Base-by-base conservation (phyloP, 2,113 vertebrate genomes). In the Vicugna pacos region DNA sequence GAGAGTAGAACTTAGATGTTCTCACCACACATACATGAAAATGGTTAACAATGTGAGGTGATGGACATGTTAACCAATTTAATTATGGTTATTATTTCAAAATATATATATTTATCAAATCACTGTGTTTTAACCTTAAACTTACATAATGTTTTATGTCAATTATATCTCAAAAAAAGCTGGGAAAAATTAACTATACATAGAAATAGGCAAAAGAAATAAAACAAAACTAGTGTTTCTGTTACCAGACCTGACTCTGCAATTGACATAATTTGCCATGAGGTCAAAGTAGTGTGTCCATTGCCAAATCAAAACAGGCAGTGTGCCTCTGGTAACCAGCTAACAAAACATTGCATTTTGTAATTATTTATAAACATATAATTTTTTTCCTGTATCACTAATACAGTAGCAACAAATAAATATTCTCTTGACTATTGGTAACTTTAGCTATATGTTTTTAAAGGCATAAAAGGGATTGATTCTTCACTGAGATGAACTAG, bases 211-310 rank as follows among this genome's bases (percentile, higher is more conserved):
- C 4, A 42, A 11, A 62, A 62, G 30, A 30, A 24, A 28, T 26
- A 30, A 28, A 62, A 30, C 38, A 28, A 30, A 62, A 28, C 30
- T 62, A 62, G 9, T 0, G 5, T 83, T 89, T 20, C 0, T 24
- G 60, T 69, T 94, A 95, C 8, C 30, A 82, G 13, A 65, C 4
- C n/a, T 70, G 50, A 86, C 70, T 95, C 38, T 76, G 94, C 90
- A 92, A 92, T 97, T 96, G 82, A 92, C 87, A 75, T 97, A 95
- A 85, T 2, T 1, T 3, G 38, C 60, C 90, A 90, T 79, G 4
- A 97, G 90, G 79, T 91, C 94, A 83, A 92, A 93, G 83, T 58
- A 79, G 8, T 60, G 35, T 56, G 28, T 86, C 93, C 86, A 62
- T 6, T 42, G 69, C 2, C 24, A 50, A 82, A 48, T 26, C 14